A percentile compares a stretch with the other conserved stretches of the same genome.
phyloP scores from a whole-genome alignment of 1,140 invertebrate species.

The Ptiloglossa arizonensis region DNA sequence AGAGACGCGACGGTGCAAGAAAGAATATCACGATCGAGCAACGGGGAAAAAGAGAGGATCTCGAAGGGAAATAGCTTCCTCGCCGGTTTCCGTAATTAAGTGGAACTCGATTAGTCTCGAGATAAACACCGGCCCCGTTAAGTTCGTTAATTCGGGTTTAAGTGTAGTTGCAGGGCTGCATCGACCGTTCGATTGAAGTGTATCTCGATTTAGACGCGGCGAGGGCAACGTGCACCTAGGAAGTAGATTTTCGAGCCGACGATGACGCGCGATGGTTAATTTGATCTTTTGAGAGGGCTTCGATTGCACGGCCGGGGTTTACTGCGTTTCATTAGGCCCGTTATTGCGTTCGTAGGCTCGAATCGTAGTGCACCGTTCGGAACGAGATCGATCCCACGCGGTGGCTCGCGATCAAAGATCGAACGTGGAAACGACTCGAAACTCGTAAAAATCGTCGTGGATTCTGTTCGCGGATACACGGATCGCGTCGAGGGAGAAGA shows the following conservation, averaged over 20 bases:
- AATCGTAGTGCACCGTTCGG: too few species aligned
- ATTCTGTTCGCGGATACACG: too few species aligned
- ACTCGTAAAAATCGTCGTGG: too few species aligned
- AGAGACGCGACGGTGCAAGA: too few species aligned
- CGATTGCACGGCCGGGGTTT: constrained; percentile 15
- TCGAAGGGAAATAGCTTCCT: background rate
- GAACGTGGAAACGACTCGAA: too few species aligned
- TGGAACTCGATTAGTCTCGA: background rate
- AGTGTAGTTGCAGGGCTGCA: constrained; percentile 21
- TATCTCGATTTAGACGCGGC: constrained; percentile 61
- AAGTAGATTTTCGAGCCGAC: constrained; percentile 45
- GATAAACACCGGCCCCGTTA: background rate
- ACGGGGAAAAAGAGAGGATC: background rate
- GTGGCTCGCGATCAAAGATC: too few species aligned
- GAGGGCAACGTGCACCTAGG: constrained; percentile 52
- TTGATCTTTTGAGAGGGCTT: constrained; percentile 41
- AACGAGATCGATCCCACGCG: too few species aligned
- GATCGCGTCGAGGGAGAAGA: too few species aligned
- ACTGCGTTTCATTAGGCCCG: background rate
- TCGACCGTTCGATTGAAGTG: constrained; percentile 52
- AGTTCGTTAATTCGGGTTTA: constrained; percentile 9
- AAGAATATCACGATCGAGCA: too few species aligned
- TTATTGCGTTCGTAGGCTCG: too few species aligned
- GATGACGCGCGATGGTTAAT: constrained; percentile 54
- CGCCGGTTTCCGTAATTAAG: background rate